Evolutionary conservation across 2,888 invertebrate genomes (phyloP).

Genomic region (Drosophila greeni): DNA sequence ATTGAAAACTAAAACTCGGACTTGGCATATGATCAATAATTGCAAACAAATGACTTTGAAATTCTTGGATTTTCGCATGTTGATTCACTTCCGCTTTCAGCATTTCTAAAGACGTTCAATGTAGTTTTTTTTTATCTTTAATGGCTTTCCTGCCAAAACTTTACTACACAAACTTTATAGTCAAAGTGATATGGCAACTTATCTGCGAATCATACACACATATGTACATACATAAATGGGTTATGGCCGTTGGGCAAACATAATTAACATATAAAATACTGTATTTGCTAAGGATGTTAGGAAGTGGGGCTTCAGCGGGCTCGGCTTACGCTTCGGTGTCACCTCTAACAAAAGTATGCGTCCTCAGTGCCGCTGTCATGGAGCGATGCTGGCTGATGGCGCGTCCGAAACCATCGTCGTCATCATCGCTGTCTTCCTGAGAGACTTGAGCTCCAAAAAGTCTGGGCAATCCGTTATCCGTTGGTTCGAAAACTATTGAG

Average conservation of each 20-base stretch:
- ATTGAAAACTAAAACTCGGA: constrained; percentile 6
- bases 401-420: constrained; percentile 60
- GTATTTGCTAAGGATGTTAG: constrained; percentile 62
- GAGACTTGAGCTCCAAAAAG: constrained; percentile 69
- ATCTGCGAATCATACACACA: constrained; percentile 25
- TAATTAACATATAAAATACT: constrained; percentile 62
- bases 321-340: constrained; percentile 51
- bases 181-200: constrained; percentile 41
- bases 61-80: neutral
- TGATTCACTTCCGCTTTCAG: constrained; percentile 1
- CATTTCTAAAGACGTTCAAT: neutral
- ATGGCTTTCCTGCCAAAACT: constrained; percentile 25
- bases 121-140: constrained; percentile 12
- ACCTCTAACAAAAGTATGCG: constrained; percentile 12
- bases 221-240: constrained; percentile 23
- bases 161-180: constrained; percentile 22
- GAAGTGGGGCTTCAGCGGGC: neutral
- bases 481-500: constrained; percentile 26
- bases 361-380: constrained; percentile 75
- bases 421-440: constrained; percentile 53
- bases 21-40: constrained; percentile 8
- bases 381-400: constrained; percentile 80
- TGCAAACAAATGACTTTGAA: neutral
- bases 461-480: constrained; percentile 41
- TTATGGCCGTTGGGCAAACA: constrained; percentile 20